A percentile compares a stretch with the other conserved stretches of the same genome.
phyloP scores from a whole-genome alignment of 1,140 invertebrate genomes.

The Drosophila saltans region DNA sequence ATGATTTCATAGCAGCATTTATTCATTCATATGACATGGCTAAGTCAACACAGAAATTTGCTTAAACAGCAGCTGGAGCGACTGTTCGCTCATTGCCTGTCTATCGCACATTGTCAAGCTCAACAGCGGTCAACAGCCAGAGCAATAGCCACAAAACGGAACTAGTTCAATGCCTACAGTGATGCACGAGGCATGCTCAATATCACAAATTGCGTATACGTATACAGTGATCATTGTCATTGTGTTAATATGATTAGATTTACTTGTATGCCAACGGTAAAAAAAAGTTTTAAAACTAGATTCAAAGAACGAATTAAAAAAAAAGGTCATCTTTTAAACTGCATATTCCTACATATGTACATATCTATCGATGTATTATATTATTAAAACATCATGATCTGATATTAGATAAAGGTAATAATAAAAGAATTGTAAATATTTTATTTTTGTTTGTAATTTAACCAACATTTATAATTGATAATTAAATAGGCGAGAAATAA shows the following conservation, averaged over 20 bases:
- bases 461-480: not conserved
- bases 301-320: too few species aligned
- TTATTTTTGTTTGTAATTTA: not conserved
- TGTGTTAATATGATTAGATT: too few species aligned
- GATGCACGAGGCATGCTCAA: slow-evolving; percentile 26
- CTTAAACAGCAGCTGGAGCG: slow-evolving; percentile 33
- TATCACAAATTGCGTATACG: slow-evolving; percentile 15
- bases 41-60: slow-evolving; percentile 55
- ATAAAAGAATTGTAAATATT: not conserved
- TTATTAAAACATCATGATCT: too few species aligned
- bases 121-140: slow-evolving; percentile 9
- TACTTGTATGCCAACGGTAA: too few species aligned
- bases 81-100: slow-evolving; percentile 18
- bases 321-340: too few species aligned
- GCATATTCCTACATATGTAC: too few species aligned
- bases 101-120: slow-evolving; percentile 26
- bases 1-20: slow-evolving; percentile 1
- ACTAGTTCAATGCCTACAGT: slow-evolving; percentile 65
- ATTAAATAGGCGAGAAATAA: not conserved
- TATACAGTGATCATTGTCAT: slow-evolving; percentile 23
- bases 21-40: slow-evolving; percentile 11
- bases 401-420: too few species aligned
- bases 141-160: slow-evolving; percentile 41
- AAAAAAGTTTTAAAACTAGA: too few species aligned
- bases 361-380: too few species aligned